These are phyloP conservation scores for Acrossocheilus wenchowensis DNA, from an alignment of 2,797 vertebrate genomes.

Conservation along the genomic window DNA sequence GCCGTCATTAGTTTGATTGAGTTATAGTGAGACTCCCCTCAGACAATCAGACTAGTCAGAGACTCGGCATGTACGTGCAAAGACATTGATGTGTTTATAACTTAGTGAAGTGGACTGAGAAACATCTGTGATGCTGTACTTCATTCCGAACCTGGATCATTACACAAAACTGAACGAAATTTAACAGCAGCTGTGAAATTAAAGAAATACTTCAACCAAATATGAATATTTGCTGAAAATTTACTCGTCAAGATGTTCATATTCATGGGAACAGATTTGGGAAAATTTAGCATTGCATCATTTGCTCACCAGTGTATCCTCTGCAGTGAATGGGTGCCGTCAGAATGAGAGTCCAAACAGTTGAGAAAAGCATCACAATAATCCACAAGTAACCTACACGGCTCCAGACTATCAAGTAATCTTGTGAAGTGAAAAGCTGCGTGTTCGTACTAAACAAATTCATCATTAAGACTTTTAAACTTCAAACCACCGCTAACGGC, in stretches of 20 bases:
- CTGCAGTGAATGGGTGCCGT: not conserved
- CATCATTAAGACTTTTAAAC: not conserved
- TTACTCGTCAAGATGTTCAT: not conserved
- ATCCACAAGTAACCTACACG: not conserved
- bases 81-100: slow-evolving; percentile 31
- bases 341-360: not conserved
- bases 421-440: not conserved
- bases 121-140: not conserved
- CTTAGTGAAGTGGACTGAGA: slow-evolving; percentile 11
- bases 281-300: not conserved
- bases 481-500: not conserved
- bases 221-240: not conserved
- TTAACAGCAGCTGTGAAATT: not conserved
- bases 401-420: not conserved
- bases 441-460: not conserved
- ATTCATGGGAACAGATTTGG: not conserved
- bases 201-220: not conserved
- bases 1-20: slow-evolving; percentile 28
- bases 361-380: not conserved
- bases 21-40: slow-evolving; percentile 23
- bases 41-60: slow-evolving; percentile 57
- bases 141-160: not conserved
- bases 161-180: not conserved
- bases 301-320: not conserved
- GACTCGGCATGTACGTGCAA: slow-evolving; percentile 40